These are phyloP conservation scores for Synergus itoensis DNA, from an alignment of 2,888 invertebrate species.

Conservation along the genomic window DNA sequence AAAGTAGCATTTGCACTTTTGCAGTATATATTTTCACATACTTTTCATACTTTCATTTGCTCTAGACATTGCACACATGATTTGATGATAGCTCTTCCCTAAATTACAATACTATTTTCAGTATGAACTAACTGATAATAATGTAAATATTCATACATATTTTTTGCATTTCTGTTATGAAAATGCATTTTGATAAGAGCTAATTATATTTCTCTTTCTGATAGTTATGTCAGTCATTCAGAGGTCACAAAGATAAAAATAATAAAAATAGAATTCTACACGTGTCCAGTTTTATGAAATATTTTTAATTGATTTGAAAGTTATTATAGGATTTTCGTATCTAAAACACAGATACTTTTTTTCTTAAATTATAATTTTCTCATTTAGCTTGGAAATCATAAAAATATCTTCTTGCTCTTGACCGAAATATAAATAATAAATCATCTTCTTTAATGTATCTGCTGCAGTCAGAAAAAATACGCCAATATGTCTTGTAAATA, in stretches of 20 bases:
- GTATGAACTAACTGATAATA: background rate
- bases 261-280: background rate
- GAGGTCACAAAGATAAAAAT: slow-evolving; percentile 1
- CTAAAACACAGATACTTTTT: background rate
- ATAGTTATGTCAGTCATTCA: background rate
- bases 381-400: background rate
- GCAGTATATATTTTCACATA: background rate
- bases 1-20: background rate
- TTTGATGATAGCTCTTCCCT: background rate
- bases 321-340: background rate
- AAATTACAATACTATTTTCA: slow-evolving; percentile 3
- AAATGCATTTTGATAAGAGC: slow-evolving; percentile 16
- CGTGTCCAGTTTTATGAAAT: background rate
- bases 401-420: background rate
- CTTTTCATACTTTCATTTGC: background rate
- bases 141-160: slow-evolving; percentile 4
- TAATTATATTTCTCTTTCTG: background rate
- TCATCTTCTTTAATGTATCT: background rate
- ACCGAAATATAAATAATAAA: slow-evolving; percentile 18
- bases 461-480: background rate
- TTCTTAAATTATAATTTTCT: background rate
- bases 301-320: background rate
- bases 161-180: slow-evolving; percentile 10
- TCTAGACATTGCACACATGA: background rate
- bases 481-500: background rate